A percentile compares a stretch with the other conserved stretches of the same genome.
Evolutionary conservation across 1,140 invertebrate species (phyloP).

Genomic region (Cylas formicarius): DNA sequence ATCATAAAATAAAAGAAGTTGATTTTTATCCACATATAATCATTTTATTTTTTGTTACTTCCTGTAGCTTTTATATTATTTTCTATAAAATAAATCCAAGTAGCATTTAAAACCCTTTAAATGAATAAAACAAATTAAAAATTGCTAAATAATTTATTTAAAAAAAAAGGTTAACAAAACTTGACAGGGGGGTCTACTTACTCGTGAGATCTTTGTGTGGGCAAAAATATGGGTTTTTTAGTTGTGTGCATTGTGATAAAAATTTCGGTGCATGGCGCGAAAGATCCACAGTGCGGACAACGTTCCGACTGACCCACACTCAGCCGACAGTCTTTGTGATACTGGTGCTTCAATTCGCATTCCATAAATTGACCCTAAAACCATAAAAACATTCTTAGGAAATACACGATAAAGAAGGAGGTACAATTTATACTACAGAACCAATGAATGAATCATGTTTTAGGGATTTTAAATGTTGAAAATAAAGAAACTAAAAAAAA

Average conservation of each 20-base stretch:
- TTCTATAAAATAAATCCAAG: neutral
- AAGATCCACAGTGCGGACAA: conserved; percentile 65
- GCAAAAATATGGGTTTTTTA: conserved; percentile 52
- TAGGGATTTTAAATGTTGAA: conserved; percentile 2
- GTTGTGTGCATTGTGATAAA: conserved; percentile 51
- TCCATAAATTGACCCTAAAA: conserved; percentile 59
- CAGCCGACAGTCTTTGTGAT: conserved; percentile 60
- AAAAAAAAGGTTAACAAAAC: conserved; percentile 14
- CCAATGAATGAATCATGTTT: too few species aligned
- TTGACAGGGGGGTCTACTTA: conserved; percentile 36
- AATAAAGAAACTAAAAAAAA: conserved; percentile 10
- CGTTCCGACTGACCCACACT: conserved; percentile 35
- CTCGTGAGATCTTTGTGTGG: conserved; percentile 44
- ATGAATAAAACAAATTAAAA: conserved; percentile 8
- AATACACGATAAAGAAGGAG: too few species aligned
- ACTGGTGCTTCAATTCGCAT: conserved; percentile 59
- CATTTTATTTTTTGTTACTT: too few species aligned
- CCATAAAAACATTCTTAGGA: conserved; percentile 9
- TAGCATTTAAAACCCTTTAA: neutral
- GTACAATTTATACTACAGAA: too few species aligned
- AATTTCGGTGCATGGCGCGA: conserved; percentile 50
- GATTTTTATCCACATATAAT: too few species aligned
- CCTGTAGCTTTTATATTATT: neutral
- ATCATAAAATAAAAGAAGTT: too few species aligned
- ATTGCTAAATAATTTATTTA: conserved; percentile 6